Percentiles rank a stretch among this genome's conserved stretches.
Evolutionary conservation across 2,888 invertebrate species (phyloP).

Genomic region (Rhimphoctona megacephalus): DNA sequence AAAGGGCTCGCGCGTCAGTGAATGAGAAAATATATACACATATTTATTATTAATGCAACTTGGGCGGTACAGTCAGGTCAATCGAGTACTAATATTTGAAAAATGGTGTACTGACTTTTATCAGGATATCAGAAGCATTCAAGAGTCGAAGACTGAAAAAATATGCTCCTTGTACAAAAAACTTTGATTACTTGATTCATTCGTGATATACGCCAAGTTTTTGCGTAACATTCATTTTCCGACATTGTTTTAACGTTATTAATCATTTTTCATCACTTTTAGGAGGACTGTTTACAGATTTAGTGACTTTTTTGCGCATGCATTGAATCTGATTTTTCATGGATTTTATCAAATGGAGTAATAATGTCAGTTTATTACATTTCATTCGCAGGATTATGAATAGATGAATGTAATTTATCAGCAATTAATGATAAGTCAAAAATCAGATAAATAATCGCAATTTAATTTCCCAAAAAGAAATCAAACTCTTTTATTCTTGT

Average conservation of each 20-base stretch:
- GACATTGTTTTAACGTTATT: not conserved
- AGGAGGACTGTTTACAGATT: not conserved
- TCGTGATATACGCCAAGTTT: too few species aligned
- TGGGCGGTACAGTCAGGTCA: slow-evolving; percentile 13
- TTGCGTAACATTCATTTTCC: too few species aligned
- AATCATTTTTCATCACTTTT: not conserved
- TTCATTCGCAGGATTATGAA: not conserved
- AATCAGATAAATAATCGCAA: too few species aligned
- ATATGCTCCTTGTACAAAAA: not conserved
- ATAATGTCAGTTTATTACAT: not conserved
- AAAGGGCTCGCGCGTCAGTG: slow-evolving; percentile 21
- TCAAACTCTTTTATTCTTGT: not conserved
- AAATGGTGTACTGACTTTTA: not conserved
- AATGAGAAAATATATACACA: slow-evolving; percentile 32
- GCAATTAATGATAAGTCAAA: too few species aligned
- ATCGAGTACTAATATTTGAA: not conserved
- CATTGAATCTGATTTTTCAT: too few species aligned
- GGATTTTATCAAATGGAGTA: not conserved
- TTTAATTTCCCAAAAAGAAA: not conserved
- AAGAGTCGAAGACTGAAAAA: not conserved
- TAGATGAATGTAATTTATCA: too few species aligned
- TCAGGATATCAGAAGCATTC: not conserved
- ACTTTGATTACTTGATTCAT: not conserved
- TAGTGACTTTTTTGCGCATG: not conserved
- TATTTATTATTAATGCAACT: slow-evolving; percentile 6